These are phyloP conservation scores for Scopus umbretta DNA, from an alignment of 2,113 vertebrate genomes.

Conservation along the genomic window DNA sequence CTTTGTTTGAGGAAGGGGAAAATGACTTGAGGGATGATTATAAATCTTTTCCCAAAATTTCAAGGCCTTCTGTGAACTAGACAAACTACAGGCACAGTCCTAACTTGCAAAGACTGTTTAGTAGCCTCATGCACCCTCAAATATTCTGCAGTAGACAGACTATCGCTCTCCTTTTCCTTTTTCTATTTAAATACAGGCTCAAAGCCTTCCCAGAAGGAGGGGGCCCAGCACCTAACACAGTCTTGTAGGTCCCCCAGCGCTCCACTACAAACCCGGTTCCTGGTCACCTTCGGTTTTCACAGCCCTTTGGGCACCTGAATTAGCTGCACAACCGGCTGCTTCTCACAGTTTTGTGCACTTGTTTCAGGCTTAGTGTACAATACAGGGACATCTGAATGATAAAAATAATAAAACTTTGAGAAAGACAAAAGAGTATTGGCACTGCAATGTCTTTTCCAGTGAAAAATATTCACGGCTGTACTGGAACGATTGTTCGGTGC, in stretches of 20 bases:
- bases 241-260: rapidly evolving
- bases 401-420: not conserved
- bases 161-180: not conserved
- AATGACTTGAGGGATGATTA: not conserved
- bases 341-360: not conserved
- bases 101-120: not conserved
- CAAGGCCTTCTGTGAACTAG: not conserved
- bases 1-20: not conserved
- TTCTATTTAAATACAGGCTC: not conserved
- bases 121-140: not conserved
- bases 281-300: not conserved
- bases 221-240: not conserved
- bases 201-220: not conserved
- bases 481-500: not conserved
- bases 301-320: not conserved
- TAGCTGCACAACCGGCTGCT: not conserved
- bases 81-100: not conserved
- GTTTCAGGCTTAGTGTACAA: not conserved
- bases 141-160: not conserved
- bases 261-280: not conserved
- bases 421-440: not conserved
- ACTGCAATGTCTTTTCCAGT: not conserved
- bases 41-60: not conserved
- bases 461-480: not conserved
- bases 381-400: not conserved